Base-by-base conservation (phyloP, 2,113 vertebrate species). In the Dicentrarchus labrax region DNA sequence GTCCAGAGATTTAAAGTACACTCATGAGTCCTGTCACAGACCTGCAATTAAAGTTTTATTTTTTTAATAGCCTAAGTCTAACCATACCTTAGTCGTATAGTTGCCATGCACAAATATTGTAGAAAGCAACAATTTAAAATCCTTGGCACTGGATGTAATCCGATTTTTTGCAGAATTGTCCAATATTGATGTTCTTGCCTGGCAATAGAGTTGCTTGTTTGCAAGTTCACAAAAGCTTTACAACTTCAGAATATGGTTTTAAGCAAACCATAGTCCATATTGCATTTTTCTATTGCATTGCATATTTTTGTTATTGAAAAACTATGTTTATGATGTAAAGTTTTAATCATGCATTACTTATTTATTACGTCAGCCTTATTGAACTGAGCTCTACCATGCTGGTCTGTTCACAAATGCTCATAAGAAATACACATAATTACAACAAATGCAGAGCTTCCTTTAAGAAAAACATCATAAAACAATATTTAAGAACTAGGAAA, bases 241-340 rank as follows among this genome's bases (percentile, higher is more conserved):
- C 50, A 60, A 36, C 21, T 38, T 74, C 43, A 43, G 8, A 53
- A 47, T 60, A 50, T 15, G 2, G 12, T 72, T 79, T 54, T 43
- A 17, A 38, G 41, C 64, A 38, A 43, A 59, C 64, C 39, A 54
- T 59, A 78, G 51, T 81, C 64, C 72, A 48, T 88, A 89, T 90
- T 88, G 77, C 78, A 89, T 90, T 88, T 76, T 24, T 21, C 30
- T 21, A 48, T 78, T 82, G 21, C 53, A 70, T 88, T 89, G 79
- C 83, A 90, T 90, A 86, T 82, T 54, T 78, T 70, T n/a, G 30
- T 57, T 69, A 22, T 69, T 45, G 41, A 8, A 57, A 64, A 82
- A 64, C 45, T 39, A 69, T 61, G 21, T 59, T 22, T 6, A 21
- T 74, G 51, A 66, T 73, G 64, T 24, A 59, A 59, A 8, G 0